phyloP scores from a whole-genome alignment of 1,140 invertebrate species.

The Metaphire vulgaris region DNA sequence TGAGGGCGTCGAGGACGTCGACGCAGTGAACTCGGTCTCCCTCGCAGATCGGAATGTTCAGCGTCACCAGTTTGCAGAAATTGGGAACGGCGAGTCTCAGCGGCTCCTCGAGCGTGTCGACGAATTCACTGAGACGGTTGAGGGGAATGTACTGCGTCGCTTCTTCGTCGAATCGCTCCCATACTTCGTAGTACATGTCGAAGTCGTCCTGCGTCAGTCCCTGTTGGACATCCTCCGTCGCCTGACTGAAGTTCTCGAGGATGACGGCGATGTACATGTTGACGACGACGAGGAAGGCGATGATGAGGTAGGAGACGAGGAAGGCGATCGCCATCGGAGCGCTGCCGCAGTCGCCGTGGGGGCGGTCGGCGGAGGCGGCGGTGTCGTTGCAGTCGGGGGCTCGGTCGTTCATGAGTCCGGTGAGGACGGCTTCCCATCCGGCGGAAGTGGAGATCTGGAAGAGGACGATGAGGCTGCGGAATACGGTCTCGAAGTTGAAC shows the following conservation, averaged over 20 bases:
- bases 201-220: slow-evolving; percentile 96
- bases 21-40: slow-evolving; percentile 93
- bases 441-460: slow-evolving; percentile 98
- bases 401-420: slow-evolving; percentile 90
- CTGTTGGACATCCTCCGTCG: slow-evolving; percentile 96
- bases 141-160: slow-evolving; percentile 93
- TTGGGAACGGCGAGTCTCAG: slow-evolving; percentile 89
- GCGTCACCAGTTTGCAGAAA: slow-evolving; percentile 95
- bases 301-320: slow-evolving; percentile 88
- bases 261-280: slow-evolving; percentile 99
- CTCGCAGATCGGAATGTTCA: slow-evolving; percentile 97
- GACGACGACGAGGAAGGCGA: slow-evolving; percentile 95
- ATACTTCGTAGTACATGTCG: slow-evolving; percentile 99
- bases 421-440: slow-evolving; percentile 92
- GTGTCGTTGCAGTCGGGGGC: slow-evolving; percentile 62
- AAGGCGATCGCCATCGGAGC: slow-evolving; percentile 88
- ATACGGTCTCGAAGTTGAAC: slow-evolving; percentile 98
- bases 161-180: slow-evolving; percentile 96
- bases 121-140: slow-evolving; percentile 62
- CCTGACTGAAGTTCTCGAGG: slow-evolving; percentile 95
- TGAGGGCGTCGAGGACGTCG: slow-evolving; percentile 89
- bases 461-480: slow-evolving; percentile 85
- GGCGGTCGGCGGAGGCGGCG: slow-evolving; percentile 35
- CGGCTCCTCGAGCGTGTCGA: slow-evolving; percentile 41
- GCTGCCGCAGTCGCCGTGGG: slow-evolving; percentile 88